A percentile compares a stretch with the other conserved stretches of the same genome.
phyloP scores from a whole-genome alignment of 2,113 vertebrate species.

The Gymnarchus niloticus region DNA sequence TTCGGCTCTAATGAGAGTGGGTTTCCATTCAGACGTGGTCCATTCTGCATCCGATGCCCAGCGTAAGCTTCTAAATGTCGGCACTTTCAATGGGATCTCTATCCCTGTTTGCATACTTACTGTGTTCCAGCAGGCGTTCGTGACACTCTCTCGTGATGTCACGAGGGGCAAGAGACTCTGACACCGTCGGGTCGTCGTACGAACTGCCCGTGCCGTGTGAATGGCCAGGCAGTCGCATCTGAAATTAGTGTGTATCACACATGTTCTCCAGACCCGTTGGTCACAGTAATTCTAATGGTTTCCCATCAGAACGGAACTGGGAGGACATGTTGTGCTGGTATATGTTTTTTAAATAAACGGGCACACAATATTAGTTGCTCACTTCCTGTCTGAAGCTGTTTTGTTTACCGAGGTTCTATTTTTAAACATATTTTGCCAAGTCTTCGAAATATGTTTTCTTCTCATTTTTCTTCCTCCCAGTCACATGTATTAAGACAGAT shows the following conservation, averaged over 20 bases:
- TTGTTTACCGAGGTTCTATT: conserved; percentile 79
- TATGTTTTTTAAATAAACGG: conserved; percentile 31
- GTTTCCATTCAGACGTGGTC: conserved; percentile 5
- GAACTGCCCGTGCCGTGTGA: not conserved
- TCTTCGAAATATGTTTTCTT: conserved; percentile 47
- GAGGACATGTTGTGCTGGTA: conserved; percentile 41
- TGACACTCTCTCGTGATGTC: not conserved
- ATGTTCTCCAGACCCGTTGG: not conserved
- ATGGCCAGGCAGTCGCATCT: not conserved
- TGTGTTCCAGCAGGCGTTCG: not conserved
- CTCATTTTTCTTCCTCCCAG: conserved; percentile 3
- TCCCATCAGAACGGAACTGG: conserved; percentile 24
- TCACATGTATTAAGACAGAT: not conserved
- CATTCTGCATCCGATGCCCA: not conserved
- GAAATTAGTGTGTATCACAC: not conserved
- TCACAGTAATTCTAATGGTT: not conserved
- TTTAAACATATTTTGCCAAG: conserved; percentile 67
- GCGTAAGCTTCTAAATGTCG: not conserved
- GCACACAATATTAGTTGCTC: conserved; percentile 66
- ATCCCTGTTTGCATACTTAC: conserved; percentile 10
- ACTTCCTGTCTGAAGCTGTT: conserved; percentile 84
- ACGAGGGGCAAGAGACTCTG: not conserved
- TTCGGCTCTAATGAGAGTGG: not conserved
- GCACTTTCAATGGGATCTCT: conserved; percentile 8
- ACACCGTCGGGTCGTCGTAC: not conserved